Conservation (phyloP, 2,888 invertebrate genomes). For the Leptopilina syphax region DNA sequence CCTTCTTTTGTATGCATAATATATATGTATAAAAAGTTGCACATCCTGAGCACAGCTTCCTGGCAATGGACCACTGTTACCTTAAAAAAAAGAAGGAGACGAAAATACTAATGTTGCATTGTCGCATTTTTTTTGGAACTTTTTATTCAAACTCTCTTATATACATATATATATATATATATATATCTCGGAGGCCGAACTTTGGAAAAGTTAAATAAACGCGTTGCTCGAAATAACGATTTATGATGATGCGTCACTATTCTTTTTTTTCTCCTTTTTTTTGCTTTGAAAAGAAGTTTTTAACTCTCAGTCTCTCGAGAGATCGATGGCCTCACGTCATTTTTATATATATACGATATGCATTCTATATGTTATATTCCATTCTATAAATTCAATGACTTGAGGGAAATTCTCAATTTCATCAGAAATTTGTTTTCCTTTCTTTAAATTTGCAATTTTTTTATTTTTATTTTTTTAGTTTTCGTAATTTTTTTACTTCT, state of each 20-base stretch:
- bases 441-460: too few relatives aligned
- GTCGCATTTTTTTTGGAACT: background rate
- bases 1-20: conserved; percentile 4
- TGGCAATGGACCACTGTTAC: conserved; percentile 20
- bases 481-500: too few relatives aligned
- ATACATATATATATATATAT: background rate
- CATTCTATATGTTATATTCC: background rate
- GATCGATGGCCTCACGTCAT: conserved; percentile 35
- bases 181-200: conserved; percentile 4
- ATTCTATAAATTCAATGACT: conserved; percentile 1
- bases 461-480: too few relatives aligned
- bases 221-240: conserved; percentile 37
- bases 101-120: background rate
- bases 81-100: background rate
- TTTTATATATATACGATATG: background rate
- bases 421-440: too few relatives aligned
- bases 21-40: conserved; percentile 16
- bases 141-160: conserved; percentile 3
- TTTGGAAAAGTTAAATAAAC: conserved; percentile 21
- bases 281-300: conserved; percentile 1
- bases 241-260: conserved; percentile 33
- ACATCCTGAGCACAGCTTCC: conserved; percentile 23
- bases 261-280: too few relatives aligned
- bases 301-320: background rate
- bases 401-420: background rate